Percentiles rank a stretch among this genome's conserved stretches.
These are phyloP conservation scores for Chelonus insularis DNA, from an alignment of 1,140 invertebrate genomes.

Conservation along the genomic window DNA sequence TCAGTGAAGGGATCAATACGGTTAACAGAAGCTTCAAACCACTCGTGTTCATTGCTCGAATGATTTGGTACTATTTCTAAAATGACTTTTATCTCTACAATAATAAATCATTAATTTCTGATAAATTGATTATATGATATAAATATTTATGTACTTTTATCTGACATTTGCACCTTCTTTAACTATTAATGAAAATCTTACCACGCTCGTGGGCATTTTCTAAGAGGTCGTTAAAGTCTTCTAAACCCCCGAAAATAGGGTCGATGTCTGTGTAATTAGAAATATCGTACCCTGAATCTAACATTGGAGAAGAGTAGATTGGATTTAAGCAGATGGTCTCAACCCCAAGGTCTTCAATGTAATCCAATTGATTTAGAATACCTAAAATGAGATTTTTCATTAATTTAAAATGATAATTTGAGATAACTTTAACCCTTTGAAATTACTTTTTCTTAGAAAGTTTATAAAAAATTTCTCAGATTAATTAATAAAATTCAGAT, in stretches of 20 bases:
- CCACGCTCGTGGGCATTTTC: conserved; percentile 39
- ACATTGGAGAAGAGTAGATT: conserved; percentile 59
- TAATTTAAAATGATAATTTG: neutral
- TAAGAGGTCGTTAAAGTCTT: conserved; percentile 59
- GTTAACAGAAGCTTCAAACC: conserved; percentile 68
- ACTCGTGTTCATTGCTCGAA: conserved; percentile 69
- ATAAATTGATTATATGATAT: neutral
- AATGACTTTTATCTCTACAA: conserved; percentile 50
- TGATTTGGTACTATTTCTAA: conserved; percentile 79
- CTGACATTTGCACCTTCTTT: too few species aligned
- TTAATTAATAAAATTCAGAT: too few species aligned
- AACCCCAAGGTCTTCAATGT: conserved; percentile 58
- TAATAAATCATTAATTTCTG: conserved; percentile 9
- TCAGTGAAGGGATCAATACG: conserved; percentile 67
- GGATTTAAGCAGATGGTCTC: conserved; percentile 63
- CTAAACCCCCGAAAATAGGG: conserved; percentile 59
- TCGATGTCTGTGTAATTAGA: conserved; percentile 60
- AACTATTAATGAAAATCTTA: conserved; percentile 24
- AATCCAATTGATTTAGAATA: conserved; percentile 45
- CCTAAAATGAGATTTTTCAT: conserved; percentile 34
- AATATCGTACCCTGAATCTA: conserved; percentile 62
- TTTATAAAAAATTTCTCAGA: too few species aligned
- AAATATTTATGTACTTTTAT: too few species aligned
- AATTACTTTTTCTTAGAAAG: too few species aligned
- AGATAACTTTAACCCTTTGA: too few species aligned